phyloP scores from a whole-genome alignment of 2,888 invertebrate genomes.

The Dicyrtomina minuta region DNA sequence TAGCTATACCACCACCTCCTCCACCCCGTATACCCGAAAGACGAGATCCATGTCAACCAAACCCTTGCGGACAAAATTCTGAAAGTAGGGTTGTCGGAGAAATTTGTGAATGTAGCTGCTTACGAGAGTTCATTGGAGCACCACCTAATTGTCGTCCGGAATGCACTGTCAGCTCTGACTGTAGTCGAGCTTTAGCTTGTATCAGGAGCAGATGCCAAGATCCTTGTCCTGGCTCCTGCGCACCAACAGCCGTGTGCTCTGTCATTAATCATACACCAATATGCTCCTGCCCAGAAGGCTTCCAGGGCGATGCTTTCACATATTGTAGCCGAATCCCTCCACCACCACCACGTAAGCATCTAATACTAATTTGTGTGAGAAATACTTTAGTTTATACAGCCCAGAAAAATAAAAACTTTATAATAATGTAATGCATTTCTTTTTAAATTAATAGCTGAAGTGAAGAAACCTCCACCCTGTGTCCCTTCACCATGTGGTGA shows the following conservation, averaged over 20 bases:
- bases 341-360: slow-evolving; percentile 42
- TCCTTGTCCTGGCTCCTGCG: slow-evolving; percentile 69
- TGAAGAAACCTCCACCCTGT: slow-evolving; percentile 43
- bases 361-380: too few relatives aligned
- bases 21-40: slow-evolving; percentile 54
- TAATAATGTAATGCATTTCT: too few relatives aligned
- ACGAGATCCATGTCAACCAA: slow-evolving; percentile 72
- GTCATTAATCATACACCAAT: slow-evolving; percentile 65
- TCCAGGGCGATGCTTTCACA: slow-evolving; percentile 52
- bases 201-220: slow-evolving; percentile 70
- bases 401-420: too few relatives aligned
- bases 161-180: slow-evolving; percentile 65
- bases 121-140: slow-evolving; percentile 57
- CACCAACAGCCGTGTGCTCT: slow-evolving; percentile 69
- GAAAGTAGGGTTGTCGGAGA: slow-evolving; percentile 66
- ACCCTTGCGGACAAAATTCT: slow-evolving; percentile 78
- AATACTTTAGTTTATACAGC: not conserved
- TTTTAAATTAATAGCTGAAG: not conserved
- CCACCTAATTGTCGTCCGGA: slow-evolving; percentile 62
- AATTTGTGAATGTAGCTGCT: slow-evolving; percentile 73
- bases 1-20: slow-evolving; percentile 22
- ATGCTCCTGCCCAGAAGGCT: slow-evolving; percentile 66
- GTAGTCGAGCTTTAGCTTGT: slow-evolving; percentile 67
- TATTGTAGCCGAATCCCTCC: slow-evolving; percentile 51
- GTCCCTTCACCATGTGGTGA: slow-evolving; percentile 56